A percentile compares a stretch with the other conserved stretches of the same genome.
Evolutionary conservation across 2,113 vertebrate genomes (phyloP).

Genomic region (Pollimyrus isidori): DNA sequence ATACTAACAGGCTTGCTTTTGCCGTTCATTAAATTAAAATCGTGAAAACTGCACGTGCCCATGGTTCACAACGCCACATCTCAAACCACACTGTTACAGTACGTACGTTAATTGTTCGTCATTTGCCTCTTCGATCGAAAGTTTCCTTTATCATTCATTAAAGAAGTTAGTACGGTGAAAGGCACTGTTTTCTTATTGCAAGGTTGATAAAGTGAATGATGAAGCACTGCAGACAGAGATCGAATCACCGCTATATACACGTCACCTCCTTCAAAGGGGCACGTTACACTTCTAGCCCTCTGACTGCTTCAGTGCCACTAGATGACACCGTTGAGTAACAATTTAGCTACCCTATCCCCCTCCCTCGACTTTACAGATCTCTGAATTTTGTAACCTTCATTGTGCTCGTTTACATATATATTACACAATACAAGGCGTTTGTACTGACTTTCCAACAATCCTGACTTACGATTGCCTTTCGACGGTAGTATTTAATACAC

Average conservation of each 20-base stretch:
- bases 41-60: conserved; percentile 66
- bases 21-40: conserved; percentile 63
- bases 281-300: not conserved
- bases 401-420: conserved; percentile 35
- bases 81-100: conserved; percentile 59
- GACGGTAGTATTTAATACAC: not conserved
- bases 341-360: not conserved
- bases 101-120: conserved; percentile 55
- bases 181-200: conserved; percentile 69
- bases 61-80: conserved; percentile 60
- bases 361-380: conserved; percentile 1
- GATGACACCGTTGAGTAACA: conserved; percentile 63
- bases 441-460: conserved; percentile 9
- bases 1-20: conserved; percentile 44
- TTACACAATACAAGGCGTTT: conserved; percentile 42
- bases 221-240: conserved; percentile 63
- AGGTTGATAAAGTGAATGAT: conserved; percentile 65
- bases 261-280: conserved; percentile 28
- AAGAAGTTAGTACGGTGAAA: conserved; percentile 50
- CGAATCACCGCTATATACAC: conserved; percentile 65
- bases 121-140: conserved; percentile 62
- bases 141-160: conserved; percentile 63
- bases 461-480: conserved; percentile 35
- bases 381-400: conserved; percentile 36
- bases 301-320: conserved; percentile 37